Evolutionary conservation across 2,888 invertebrate genomes (phyloP).

Genomic region (Parelbella ahira): DNA sequence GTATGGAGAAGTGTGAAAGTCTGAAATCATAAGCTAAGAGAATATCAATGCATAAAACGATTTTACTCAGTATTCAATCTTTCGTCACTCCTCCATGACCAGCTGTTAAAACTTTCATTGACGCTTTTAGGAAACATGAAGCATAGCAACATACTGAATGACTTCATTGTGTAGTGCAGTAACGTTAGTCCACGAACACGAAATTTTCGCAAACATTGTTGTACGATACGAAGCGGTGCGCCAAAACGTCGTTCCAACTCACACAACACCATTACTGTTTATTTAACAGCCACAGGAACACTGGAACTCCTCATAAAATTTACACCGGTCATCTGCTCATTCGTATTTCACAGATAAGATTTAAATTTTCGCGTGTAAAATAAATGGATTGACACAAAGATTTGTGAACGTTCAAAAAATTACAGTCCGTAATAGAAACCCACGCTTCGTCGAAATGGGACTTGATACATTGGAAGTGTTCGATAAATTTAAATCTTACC

Average conservation of each 20-base stretch:
- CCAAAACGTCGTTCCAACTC: slow-evolving; percentile 47
- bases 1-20: slow-evolving; percentile 45
- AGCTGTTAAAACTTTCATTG: slow-evolving; percentile 36
- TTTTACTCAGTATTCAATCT: no score
- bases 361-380: slow-evolving; percentile 63
- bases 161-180: slow-evolving; percentile 51
- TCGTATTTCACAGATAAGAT: slow-evolving; percentile 65
- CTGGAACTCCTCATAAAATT: slow-evolving; percentile 9
- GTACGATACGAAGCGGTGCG: slow-evolving; percentile 37
- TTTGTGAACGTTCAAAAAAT: slow-evolving; percentile 34
- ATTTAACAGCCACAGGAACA: slow-evolving; percentile 34
- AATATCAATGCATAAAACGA: no score
- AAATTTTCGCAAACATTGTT: slow-evolving; percentile 30
- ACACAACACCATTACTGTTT: slow-evolving; percentile 42
- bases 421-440: slow-evolving; percentile 6
- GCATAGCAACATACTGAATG: slow-evolving; percentile 46
- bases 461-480: slow-evolving; percentile 32
- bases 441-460: slow-evolving; percentile 22
- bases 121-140: slow-evolving; percentile 42
- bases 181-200: slow-evolving; percentile 42
- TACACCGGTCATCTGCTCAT: slow-evolving; percentile 35
- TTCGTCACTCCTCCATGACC: slow-evolving; percentile 55
- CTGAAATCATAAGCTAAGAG: no score
- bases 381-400: slow-evolving; percentile 42
- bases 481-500: slow-evolving; percentile 77